Evolutionary conservation across 2,797 vertebrate genomes (phyloP), one percentile per base, ranked within the genome.

Genomic region (Periparus ater): DNA sequence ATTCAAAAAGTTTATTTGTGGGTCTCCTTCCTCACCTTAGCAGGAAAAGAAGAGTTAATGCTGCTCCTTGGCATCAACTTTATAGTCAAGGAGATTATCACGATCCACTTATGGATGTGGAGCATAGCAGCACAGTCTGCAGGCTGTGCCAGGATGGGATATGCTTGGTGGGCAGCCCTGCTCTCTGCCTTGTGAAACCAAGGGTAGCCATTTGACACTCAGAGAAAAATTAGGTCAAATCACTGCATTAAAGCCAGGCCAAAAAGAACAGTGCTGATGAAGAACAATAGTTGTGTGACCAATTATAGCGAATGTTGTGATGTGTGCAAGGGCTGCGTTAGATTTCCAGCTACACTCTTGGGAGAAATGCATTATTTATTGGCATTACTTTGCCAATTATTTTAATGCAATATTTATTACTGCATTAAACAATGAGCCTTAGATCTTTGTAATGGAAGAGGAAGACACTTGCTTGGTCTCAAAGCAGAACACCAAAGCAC

Each of bases 181-280:
- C 36, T 50, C 34, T 67, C 48, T 71, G 36, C 47, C 75, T 73
- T 70, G 40, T 60, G 47, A 83, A 92, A 68, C 30, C 22, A 48
- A n/a, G 53, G 21, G 38, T 6, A 76, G 45, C n/a, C 29, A 8
- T 61, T 34, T 38, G 77, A 88, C 0, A 6, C 73, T 70, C 47
- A 47, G 53, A 75, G 67, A 30, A 90, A 53, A 89, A 94, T 36
- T 34, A 86, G 86, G 73, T 95, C 93, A 91, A 36, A 80, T 57
- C 53, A n/a, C 38, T 54, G 74, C 72, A 72, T 51, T 60, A 65
- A 75, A 94, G 48, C 21, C 66, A 91, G 67, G 45, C 51, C 26
- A 55, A 55, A 63, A 72, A 83, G 80, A 76, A 20, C 5, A 50
- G 63, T 5, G 45, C 57, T 6, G 13, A 12, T 2, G 21, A 67